Percentiles rank a stretch among this genome's conserved stretches.
Conservation (phyloP, 2,113 vertebrate genomes). For the Spea multiplicata region DNA sequence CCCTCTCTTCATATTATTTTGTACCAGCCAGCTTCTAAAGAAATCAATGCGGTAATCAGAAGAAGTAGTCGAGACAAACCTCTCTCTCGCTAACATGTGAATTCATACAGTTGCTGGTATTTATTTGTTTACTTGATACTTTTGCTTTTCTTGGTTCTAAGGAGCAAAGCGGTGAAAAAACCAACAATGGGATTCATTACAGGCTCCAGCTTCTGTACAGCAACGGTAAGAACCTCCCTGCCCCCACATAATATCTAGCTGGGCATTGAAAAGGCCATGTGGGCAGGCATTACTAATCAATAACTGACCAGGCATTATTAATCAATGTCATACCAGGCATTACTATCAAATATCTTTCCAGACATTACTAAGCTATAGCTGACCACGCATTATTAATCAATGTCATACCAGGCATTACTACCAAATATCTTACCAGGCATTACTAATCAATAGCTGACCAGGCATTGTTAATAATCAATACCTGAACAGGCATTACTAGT, state of each 20-base stretch:
- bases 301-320: not conserved
- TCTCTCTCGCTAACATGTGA: no score
- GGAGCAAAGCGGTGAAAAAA: constrained; percentile 82
- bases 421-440: not conserved
- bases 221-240: constrained; percentile 73
- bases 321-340: not conserved
- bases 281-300: not conserved
- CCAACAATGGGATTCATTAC: constrained; percentile 95
- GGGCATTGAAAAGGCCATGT: not conserved
- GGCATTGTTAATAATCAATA: not conserved
- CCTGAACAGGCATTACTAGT: not conserved
- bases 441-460: not conserved
- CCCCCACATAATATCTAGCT: not conserved
- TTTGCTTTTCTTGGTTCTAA: constrained; percentile 29
- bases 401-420: not conserved
- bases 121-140: not conserved
- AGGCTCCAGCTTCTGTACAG: constrained; percentile 90
- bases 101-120: no score
- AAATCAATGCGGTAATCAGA: no score
- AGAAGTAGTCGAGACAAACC: no score
- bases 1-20: no score
- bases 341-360: no score
- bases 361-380: not conserved
- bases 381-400: not conserved
- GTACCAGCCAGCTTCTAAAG: no score